Evolutionary conservation across 1,140 invertebrate genomes (phyloP).

Genomic region (Chlorops oryzae): DNA sequence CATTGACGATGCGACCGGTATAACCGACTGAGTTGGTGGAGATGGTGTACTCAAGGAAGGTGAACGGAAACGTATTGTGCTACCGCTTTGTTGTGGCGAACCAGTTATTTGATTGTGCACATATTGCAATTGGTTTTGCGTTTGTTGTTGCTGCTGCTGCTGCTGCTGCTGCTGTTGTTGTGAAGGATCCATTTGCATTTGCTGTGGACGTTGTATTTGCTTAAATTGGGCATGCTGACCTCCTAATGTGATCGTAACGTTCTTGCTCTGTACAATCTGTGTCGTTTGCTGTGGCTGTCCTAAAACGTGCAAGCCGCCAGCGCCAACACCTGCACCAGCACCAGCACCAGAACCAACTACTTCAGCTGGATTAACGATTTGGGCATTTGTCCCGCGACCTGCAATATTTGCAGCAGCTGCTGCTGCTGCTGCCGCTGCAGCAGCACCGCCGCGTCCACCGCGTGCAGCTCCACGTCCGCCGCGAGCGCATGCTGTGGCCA

Average conservation of each 20-base stretch:
- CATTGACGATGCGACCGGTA: not conserved
- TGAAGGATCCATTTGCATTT: conserved; percentile 19
- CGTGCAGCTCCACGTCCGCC: not conserved
- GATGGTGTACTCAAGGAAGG: too few relatives aligned
- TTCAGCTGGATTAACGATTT: not conserved
- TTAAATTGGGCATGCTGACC: conserved; percentile 1
- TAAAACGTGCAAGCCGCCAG: not conserved
- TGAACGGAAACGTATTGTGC: too few relatives aligned
- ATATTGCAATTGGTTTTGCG: conserved; percentile 22
- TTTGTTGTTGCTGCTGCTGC: conserved; percentile 10
- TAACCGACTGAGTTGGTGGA: too few relatives aligned
- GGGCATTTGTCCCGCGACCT: conserved; percentile 16
- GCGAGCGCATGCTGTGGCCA: too few relatives aligned
- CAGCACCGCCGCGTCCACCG: conserved; percentile 2
- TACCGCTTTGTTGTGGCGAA: conserved; percentile 13
- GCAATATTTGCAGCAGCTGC: conserved; percentile 22
- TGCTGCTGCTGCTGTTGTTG: conserved; percentile 12
- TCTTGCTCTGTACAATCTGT: conserved; percentile 2
- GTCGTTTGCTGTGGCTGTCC: not conserved
- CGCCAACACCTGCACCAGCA: too few relatives aligned
- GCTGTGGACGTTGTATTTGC: conserved; percentile 12
- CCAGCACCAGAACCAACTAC: too few relatives aligned
- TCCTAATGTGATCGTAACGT: not conserved
- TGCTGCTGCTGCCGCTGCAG: conserved; percentile 7
- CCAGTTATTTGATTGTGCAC: conserved; percentile 13